These are phyloP conservation scores for Carassius gibelio DNA, from an alignment of 2,113 vertebrate genomes.

Conservation along the genomic window DNA sequence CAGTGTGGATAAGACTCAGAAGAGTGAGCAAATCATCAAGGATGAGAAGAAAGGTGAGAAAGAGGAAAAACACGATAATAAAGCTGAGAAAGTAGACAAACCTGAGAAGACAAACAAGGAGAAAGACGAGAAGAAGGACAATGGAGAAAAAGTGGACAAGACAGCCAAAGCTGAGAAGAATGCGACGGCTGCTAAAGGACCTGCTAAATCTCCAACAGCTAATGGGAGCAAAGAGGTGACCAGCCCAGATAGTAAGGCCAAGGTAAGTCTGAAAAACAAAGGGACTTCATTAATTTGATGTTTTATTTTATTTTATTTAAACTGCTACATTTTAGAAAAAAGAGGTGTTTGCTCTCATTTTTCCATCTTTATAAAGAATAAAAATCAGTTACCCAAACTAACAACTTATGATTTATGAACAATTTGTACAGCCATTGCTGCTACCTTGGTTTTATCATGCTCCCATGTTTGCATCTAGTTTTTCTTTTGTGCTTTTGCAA, in stretches of 20 bases:
- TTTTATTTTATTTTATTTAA: slow-evolving; percentile 2
- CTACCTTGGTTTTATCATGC: slow-evolving; percentile 62
- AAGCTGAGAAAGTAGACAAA: slow-evolving; percentile 69
- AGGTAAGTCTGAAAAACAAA: slow-evolving; percentile 75
- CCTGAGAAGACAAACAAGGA: slow-evolving; percentile 74
- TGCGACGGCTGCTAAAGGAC: slow-evolving; percentile 68
- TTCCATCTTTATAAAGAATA: not conserved
- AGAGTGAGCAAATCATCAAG: slow-evolving; percentile 69
- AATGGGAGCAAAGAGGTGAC: slow-evolving; percentile 82
- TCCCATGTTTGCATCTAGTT: slow-evolving; percentile 51
- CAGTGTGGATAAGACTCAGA: slow-evolving; percentile 66
- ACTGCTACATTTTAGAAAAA: not conserved
- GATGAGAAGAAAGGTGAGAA: slow-evolving; percentile 62
- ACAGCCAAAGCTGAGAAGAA: slow-evolving; percentile 70
- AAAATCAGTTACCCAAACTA: not conserved
- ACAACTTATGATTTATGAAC: not conserved
- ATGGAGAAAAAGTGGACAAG: slow-evolving; percentile 64
- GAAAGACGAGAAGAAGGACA: slow-evolving; percentile 67
- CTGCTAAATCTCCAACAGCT: slow-evolving; percentile 69
- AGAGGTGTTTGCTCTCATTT: not conserved
- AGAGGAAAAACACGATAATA: slow-evolving; percentile 61
- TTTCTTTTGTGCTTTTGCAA: slow-evolving; percentile 51
- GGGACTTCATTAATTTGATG: not conserved
- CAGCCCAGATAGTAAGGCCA: slow-evolving; percentile 86
- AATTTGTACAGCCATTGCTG: slow-evolving; percentile 67